Conservation (phyloP, 1,140 invertebrate species). For the Chymomyza costata region DNA sequence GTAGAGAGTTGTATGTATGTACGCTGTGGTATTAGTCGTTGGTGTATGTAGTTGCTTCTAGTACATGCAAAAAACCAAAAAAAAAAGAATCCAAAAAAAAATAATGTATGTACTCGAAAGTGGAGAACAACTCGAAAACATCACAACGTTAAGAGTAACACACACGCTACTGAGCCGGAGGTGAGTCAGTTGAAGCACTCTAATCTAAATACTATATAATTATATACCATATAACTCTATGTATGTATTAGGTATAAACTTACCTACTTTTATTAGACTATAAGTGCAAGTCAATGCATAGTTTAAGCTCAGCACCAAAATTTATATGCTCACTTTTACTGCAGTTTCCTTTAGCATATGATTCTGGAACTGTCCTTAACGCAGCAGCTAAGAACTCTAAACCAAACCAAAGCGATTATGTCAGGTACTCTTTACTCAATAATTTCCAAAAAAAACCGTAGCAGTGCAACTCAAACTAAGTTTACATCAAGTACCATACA, state of each 20-base stretch:
- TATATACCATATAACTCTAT: slow-evolving; percentile 51
- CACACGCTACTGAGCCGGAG: slow-evolving; percentile 60
- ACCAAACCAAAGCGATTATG: too few species aligned
- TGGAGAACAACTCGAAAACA: slow-evolving; percentile 20
- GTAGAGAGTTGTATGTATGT: slow-evolving; percentile 59
- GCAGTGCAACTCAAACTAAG: too few species aligned
- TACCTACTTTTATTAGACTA: slow-evolving; percentile 8
- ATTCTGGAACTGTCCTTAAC: too few species aligned
- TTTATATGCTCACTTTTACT: too few species aligned
- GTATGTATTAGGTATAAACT: slow-evolving; percentile 29
- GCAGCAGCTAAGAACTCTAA: too few species aligned
- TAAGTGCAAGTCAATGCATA: slow-evolving; percentile 15
- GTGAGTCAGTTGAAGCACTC: slow-evolving; percentile 71
- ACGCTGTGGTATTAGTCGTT: slow-evolving; percentile 48
- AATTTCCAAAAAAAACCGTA: too few species aligned
- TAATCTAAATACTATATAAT: slow-evolving; percentile 58
- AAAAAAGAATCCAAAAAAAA: too few species aligned
- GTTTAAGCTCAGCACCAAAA: slow-evolving; percentile 14
- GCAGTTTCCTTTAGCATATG: too few species aligned
- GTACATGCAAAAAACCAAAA: too few species aligned
- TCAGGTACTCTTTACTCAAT: too few species aligned
- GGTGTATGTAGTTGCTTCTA: slow-evolving; percentile 32
- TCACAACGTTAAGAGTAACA: slow-evolving; percentile 33
- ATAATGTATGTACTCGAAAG: slow-evolving; percentile 15
- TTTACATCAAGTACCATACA: too few species aligned